phyloP scores from a whole-genome alignment of 2,797 vertebrate genomes.

The Galago senegalensis region DNA sequence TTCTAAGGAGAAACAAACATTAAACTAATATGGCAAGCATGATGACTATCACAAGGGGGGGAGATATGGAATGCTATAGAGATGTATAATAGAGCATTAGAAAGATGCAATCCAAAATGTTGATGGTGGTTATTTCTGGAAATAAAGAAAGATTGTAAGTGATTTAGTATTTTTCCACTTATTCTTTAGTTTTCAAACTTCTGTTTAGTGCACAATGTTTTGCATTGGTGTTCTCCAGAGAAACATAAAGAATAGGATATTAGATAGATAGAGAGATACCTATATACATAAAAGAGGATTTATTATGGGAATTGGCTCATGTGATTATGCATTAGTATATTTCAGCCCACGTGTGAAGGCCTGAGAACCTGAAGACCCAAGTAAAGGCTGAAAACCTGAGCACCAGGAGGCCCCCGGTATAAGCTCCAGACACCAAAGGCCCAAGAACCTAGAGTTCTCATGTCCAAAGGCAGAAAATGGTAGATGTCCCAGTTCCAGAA shows the following conservation, averaged over 20 bases:
- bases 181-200: background rate
- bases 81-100: background rate
- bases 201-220: background rate
- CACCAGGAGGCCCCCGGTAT: background rate
- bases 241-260: background rate
- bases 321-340: background rate
- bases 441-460: background rate
- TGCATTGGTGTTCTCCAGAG: background rate
- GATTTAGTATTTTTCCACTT: background rate
- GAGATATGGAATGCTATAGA: background rate
- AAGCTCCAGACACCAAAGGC: background rate
- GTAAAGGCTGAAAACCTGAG: background rate
- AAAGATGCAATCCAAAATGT: background rate
- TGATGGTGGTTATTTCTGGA: constrained; percentile 1
- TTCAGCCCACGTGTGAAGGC: background rate
- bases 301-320: background rate
- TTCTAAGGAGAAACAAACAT: background rate
- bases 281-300: background rate
- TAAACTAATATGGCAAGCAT: background rate
- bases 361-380: background rate
- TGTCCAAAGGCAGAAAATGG: background rate
- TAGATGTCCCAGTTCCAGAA: background rate
- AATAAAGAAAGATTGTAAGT: background rate
- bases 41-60: background rate
- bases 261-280: background rate